phyloP scores from a whole-genome alignment of 2,888 invertebrate genomes.

The Macrosiphum euphorbiae region DNA sequence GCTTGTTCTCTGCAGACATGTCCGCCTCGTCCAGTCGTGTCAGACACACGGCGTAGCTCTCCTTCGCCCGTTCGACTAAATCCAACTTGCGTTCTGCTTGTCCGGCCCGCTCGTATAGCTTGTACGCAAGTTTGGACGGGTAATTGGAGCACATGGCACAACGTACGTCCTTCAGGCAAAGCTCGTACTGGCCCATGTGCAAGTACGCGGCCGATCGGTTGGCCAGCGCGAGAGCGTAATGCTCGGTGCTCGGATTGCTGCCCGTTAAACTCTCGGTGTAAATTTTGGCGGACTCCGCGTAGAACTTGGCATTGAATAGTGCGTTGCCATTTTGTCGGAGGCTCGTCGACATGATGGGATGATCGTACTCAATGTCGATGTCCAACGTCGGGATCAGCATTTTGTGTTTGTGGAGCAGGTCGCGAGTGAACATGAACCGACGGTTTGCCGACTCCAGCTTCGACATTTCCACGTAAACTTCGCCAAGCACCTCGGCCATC shows the following conservation, averaged over 20 bases:
- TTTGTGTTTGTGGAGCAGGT: background rate
- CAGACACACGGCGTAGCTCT: background rate
- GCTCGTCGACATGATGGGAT: too few relatives aligned
- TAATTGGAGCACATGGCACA: background rate
- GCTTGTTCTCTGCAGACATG: background rate
- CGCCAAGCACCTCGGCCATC: background rate
- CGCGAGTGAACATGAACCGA: background rate
- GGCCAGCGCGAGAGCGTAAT: background rate
- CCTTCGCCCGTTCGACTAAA: background rate
- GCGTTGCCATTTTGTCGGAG: background rate
- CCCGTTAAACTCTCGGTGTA: background rate
- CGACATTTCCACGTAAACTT: background rate
- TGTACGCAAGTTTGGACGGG: background rate
- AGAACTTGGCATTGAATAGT: background rate
- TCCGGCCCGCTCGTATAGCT: background rate
- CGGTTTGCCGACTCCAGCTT: background rate
- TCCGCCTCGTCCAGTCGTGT: background rate
- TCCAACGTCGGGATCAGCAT: background rate
- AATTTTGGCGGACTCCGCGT: background rate
- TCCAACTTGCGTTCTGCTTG: background rate
- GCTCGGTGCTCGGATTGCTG: background rate
- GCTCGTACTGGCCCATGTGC: background rate
- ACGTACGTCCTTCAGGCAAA: background rate
- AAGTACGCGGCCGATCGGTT: conserved; percentile 20
- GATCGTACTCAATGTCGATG: too few relatives aligned